phyloP scores from a whole-genome alignment of 2,113 vertebrate genomes.

The Arvicanthis niloticus region DNA sequence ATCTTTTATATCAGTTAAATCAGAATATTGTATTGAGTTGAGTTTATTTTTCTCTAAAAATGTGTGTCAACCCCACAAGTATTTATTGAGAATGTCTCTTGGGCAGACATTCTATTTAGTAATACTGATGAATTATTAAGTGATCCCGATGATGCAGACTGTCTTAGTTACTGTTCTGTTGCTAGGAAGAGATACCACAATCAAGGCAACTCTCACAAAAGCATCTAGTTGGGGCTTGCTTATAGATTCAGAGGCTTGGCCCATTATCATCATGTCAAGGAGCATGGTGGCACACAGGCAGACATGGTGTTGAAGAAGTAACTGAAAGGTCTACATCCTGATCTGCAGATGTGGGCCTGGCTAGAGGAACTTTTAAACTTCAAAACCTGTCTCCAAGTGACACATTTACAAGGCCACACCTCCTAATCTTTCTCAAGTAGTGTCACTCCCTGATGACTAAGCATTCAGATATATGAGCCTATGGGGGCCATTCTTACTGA shows the following conservation, averaged over 20 bases:
- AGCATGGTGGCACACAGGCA: background rate
- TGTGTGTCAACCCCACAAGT: constrained; percentile 21
- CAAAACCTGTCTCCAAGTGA: background rate
- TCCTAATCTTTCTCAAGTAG: background rate
- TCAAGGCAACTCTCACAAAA: background rate
- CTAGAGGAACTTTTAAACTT: background rate
- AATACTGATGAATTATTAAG: background rate
- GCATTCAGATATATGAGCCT: background rate
- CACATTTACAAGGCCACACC: background rate
- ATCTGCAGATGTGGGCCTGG: background rate
- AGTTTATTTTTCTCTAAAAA: constrained; percentile 17
- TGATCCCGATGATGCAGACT: background rate
- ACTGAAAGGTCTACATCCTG: background rate
- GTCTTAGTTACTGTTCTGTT: background rate
- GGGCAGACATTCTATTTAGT: background rate
- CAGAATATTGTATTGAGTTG: background rate
- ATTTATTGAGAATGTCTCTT: constrained; percentile 14
- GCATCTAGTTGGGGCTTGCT: background rate
- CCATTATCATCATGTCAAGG: background rate
- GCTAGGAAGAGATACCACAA: background rate
- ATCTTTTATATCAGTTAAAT: background rate
- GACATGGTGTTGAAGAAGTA: background rate
- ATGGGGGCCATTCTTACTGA: background rate
- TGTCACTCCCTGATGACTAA: background rate
- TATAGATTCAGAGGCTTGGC: background rate